Conservation (phyloP, 2,113 vertebrate species). For the Hepsetus odoe region DNA sequence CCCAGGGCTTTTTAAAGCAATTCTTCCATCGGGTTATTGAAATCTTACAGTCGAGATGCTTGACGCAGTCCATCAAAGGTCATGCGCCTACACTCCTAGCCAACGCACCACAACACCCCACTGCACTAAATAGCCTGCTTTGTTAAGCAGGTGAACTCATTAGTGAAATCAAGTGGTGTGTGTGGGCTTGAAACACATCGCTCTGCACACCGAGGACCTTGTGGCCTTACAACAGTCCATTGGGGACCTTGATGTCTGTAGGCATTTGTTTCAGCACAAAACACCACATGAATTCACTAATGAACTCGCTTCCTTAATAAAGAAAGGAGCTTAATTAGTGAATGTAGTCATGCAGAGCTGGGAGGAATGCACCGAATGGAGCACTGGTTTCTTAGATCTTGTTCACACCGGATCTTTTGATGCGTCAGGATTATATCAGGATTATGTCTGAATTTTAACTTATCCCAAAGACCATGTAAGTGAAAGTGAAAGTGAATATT, state of each 20-base stretch:
- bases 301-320: background rate
- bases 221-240: background rate
- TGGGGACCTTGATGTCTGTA: background rate
- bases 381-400: constrained; percentile 1
- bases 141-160: background rate
- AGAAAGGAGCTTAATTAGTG: background rate
- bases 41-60: background rate
- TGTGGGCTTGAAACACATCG: background rate
- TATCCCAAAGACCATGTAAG: no score
- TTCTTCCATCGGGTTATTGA: background rate
- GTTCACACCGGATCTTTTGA: no score
- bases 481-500: no score
- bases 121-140: background rate
- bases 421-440: no score
- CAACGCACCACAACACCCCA: background rate
- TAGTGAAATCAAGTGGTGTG: background rate
- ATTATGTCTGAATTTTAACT: no score
- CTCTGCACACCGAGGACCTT: background rate
- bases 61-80: background rate
- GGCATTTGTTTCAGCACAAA: background rate
- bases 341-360: background rate
- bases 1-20: no score
- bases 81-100: background rate
- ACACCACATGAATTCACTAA: background rate
- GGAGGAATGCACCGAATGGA: background rate